Percentiles rank a stretch among this genome's conserved stretches.
These are phyloP conservation scores for Nomada fabriciana DNA, from an alignment of 2,888 invertebrate genomes.

Conservation along the genomic window DNA sequence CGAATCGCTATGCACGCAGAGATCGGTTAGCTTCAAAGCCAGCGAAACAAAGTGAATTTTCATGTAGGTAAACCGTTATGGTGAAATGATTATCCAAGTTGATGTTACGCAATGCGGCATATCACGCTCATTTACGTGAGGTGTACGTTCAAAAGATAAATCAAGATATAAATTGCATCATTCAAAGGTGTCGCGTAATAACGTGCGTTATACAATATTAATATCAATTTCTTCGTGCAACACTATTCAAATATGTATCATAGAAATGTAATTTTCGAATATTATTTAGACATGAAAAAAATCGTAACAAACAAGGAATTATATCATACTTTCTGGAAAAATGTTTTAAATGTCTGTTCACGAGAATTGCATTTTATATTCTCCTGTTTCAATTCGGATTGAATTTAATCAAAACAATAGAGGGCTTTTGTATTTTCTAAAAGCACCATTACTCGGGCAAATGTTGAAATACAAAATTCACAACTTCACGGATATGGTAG, in stretches of 20 bases:
- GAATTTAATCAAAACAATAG: no score
- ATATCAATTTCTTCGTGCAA: constrained; percentile 15
- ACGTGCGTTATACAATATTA: constrained; percentile 6
- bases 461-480: constrained; percentile 9
- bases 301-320: background rate
- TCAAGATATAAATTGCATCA: constrained; percentile 31
- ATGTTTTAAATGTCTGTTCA: no score
- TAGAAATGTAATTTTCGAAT: background rate
- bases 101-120: constrained; percentile 31
- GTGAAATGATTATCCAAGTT: constrained; percentile 29
- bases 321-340: no score
- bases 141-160: constrained; percentile 26
- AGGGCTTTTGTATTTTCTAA: no score
- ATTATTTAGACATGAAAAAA: background rate
- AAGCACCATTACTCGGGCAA: no score
- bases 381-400: no score
- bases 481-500: background rate
- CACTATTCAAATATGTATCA: no score
- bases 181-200: constrained; percentile 23
- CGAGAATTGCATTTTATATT: no score
- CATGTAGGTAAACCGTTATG: background rate
- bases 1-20: background rate
- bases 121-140: constrained; percentile 13
- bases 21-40: constrained; percentile 18
- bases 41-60: constrained; percentile 28